Base-by-base conservation (phyloP, 1,140 invertebrate genomes). In the Hycleus cichorii region DNA sequence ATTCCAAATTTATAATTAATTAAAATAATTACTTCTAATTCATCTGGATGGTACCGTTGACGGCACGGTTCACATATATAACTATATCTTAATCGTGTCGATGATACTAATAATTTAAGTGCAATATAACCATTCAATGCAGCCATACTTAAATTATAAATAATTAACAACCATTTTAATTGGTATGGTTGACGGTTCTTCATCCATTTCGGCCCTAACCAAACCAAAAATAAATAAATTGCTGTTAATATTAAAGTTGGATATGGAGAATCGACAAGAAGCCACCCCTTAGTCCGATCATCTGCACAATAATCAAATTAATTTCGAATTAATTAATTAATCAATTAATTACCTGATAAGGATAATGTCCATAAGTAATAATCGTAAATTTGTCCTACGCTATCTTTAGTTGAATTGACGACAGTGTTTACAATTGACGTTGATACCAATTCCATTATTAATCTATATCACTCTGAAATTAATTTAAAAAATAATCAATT, bases 51-150 rank as follows among this genome's bases (percentile, higher is more conserved):
- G 60, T 88, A 83, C 39, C 84, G 83, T 63, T 91, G 89, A 55
- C 83, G 81, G 62, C 94, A 92, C 2, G 91, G 88, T 73, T 96
- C 91, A 73, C 93, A 97, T 11, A 88, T 84, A 71, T 93, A 91
- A 72, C 87, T 95, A 72, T 96, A 97, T 52, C 83, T 82, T 55
- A 91, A 76, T 67, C 83, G 83, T 44, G 83, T 85, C 11, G 90
- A 85, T 27, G 88, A 83, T 50, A 85, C 79, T 54, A 86, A 76
- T 32, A 95, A 69, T 82, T 93, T 79, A 47, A 82, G 78, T n/a
- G 38, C 89, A 69, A 95, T 95, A 71, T 94, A 93, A 3, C 84
- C 81, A 74, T 95, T 96, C 11, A 95, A 80, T 25, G 79, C 73
- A 43, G 90, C 87, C 84, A 96, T 90, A 3, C 81, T 76, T 59